Conservation (phyloP, 2,888 invertebrate genomes). For the Phlogophora meticulosa region DNA sequence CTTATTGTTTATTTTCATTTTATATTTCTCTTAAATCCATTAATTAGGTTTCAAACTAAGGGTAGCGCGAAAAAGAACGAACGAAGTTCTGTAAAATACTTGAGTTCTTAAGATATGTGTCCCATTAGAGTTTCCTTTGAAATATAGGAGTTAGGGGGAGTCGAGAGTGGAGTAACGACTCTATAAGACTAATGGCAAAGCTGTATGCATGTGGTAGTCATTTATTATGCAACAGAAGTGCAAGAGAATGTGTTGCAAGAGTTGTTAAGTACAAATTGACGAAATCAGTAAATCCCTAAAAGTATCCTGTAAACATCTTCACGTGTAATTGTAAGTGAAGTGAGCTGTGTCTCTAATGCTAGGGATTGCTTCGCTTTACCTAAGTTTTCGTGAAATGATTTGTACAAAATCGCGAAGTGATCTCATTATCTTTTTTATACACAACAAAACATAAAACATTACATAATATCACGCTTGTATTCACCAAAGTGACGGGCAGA, state of each 20-base stretch:
- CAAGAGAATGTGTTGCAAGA: not conserved
- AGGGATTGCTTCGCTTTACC: no score
- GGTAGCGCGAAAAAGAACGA: constrained; percentile 15
- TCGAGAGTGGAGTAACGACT: not conserved
- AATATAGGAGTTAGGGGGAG: constrained; percentile 24
- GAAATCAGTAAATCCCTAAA: no score
- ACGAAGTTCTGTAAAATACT: constrained; percentile 42
- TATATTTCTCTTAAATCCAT: constrained; percentile 62
- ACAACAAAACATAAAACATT: no score
- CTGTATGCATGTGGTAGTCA: constrained; percentile 5
- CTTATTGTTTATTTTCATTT: constrained; percentile 78
- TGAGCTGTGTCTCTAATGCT: no score
- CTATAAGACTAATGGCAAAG: constrained; percentile 20
- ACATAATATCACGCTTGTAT: no score
- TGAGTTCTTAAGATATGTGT: constrained; percentile 11
- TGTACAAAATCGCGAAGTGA: no score
- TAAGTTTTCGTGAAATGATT: no score
- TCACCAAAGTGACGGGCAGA: no score
- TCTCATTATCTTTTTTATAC: no score
- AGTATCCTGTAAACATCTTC: no score
- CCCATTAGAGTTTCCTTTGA: constrained; percentile 24
- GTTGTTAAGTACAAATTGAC: not conserved
- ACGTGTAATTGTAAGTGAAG: no score
- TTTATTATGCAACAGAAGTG: constrained; percentile 8
- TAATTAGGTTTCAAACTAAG: constrained; percentile 55